Conservation (phyloP, 2,797 vertebrate species). For the Neostethus bicornis region DNA sequence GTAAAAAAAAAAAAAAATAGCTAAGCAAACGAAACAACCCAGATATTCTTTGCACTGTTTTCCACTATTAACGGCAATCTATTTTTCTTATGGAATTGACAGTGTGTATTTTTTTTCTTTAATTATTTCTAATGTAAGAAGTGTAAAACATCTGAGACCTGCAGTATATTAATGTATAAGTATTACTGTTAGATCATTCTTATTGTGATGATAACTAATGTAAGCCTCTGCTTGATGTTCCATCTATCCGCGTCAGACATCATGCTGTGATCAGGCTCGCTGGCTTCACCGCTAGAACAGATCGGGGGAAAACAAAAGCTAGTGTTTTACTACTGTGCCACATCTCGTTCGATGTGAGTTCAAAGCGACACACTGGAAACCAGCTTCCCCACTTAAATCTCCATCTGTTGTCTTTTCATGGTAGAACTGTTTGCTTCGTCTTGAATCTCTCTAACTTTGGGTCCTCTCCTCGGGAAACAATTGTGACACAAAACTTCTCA, state of each 20-base stretch:
- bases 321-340: constrained; percentile 42
- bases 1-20: constrained; percentile 76
- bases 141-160: constrained; percentile 77
- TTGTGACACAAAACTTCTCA: constrained; percentile 57
- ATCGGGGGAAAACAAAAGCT: constrained; percentile 34
- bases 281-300: constrained; percentile 49
- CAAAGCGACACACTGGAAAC: constrained; percentile 51
- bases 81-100: constrained; percentile 83
- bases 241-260: constrained; percentile 65
- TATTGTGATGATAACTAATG: constrained; percentile 76
- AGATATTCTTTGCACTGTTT: constrained; percentile 85
- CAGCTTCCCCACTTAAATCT: constrained; percentile 39
- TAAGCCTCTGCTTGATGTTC: constrained; percentile 75
- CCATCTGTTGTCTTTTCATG: constrained; percentile 58
- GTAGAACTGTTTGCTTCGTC: constrained; percentile 62
- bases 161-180: constrained; percentile 79
- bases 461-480: constrained; percentile 58
- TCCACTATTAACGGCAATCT: constrained; percentile 82
- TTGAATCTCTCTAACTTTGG: constrained; percentile 56
- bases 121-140: constrained; percentile 71
- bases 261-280: constrained; percentile 53
- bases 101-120: constrained; percentile 68
- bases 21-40: constrained; percentile 78
- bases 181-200: constrained; percentile 79
- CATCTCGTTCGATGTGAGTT: constrained; percentile 49